A percentile compares a stretch with the other conserved stretches of the same genome.
These are phyloP conservation scores for Agrotis segetum DNA, from an alignment of 2,888 invertebrate species.

Conservation along the genomic window DNA sequence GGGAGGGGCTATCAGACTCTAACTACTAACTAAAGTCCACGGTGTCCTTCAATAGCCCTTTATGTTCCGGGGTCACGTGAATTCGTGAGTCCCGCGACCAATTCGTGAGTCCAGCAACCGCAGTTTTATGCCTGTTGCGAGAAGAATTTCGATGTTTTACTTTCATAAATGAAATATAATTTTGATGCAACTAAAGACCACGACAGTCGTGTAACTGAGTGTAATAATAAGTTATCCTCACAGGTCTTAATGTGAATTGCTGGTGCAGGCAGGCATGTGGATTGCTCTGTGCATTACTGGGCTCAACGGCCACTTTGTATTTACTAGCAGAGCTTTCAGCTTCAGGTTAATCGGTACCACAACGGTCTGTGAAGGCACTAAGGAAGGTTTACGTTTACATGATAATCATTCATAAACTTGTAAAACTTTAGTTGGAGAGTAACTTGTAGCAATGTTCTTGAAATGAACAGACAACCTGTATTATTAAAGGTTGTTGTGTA, in stretches of 20 bases:
- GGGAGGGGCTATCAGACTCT: too few species aligned
- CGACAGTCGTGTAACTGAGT: neutral
- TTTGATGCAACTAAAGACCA: neutral
- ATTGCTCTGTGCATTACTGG: conserved; percentile 17
- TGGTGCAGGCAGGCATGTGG: too few species aligned
- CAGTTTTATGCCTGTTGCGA: too few species aligned
- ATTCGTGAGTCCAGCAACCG: too few species aligned
- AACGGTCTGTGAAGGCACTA: conserved; percentile 23
- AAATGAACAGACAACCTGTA: neutral
- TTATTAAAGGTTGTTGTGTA: neutral
- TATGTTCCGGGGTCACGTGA: too few species aligned
- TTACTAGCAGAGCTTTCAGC: conserved; percentile 37
- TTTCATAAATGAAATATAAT: too few species aligned
- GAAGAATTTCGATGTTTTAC: too few species aligned
- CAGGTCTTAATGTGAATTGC: too few species aligned
- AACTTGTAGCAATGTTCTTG: conserved; percentile 22
- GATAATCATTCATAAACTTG: conserved; percentile 37
- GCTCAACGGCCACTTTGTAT: conserved; percentile 31
- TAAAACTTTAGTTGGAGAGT: conserved; percentile 42
- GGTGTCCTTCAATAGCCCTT: too few species aligned
- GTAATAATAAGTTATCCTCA: neutral
- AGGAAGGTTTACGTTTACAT: conserved; percentile 46
- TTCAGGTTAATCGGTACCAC: conserved; percentile 31
- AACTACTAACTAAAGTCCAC: too few species aligned
- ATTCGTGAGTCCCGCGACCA: too few species aligned